A percentile compares a stretch with the other conserved stretches of the same genome.
Conservation (phyloP, 2,113 vertebrate species). For the Salminus brasiliensis region DNA sequence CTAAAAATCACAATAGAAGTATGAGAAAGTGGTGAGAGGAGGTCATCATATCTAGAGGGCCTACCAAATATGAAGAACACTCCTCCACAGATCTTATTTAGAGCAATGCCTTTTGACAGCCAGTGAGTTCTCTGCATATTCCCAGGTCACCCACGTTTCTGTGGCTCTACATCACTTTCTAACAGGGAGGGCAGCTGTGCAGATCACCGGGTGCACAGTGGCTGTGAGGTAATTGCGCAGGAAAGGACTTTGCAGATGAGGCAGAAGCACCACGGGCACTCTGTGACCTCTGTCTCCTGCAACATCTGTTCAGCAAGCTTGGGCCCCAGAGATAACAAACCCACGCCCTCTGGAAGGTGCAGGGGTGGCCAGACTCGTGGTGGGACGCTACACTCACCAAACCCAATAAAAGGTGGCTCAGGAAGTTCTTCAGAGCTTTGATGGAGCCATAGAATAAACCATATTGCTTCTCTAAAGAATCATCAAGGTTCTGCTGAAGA, state of each 20-base stretch:
- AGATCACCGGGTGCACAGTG: slow-evolving; percentile 35
- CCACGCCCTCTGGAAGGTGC: slow-evolving; percentile 42
- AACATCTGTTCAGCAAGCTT: slow-evolving; percentile 63
- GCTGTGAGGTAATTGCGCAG: slow-evolving; percentile 52
- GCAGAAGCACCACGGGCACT: slow-evolving; percentile 57
- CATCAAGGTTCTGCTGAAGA: not conserved
- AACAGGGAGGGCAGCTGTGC: slow-evolving; percentile 29
- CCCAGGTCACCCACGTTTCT: slow-evolving; percentile 42
- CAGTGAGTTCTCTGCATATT: slow-evolving; percentile 5
- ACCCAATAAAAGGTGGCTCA: not conserved
- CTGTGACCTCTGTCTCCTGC: slow-evolving; percentile 55
- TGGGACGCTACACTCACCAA: slow-evolving; percentile 19
- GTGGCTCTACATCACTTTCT: slow-evolving; percentile 24
- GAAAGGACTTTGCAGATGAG: slow-evolving; percentile 53
- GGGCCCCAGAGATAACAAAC: slow-evolving; percentile 45
- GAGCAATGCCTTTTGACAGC: not conserved
- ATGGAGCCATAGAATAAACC: too few relatives aligned
- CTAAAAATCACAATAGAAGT: too few relatives aligned
- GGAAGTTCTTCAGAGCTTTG: too few relatives aligned
- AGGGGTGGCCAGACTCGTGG: slow-evolving; percentile 36
- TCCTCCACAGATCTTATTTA: too few relatives aligned
- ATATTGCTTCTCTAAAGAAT: too few relatives aligned
- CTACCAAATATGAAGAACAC: too few relatives aligned
- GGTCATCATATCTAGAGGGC: too few relatives aligned
- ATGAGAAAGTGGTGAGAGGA: too few relatives aligned